Evolutionary conservation across 2,113 vertebrate species (phyloP).

Genomic region (Psephotus haematonotus): DNA sequence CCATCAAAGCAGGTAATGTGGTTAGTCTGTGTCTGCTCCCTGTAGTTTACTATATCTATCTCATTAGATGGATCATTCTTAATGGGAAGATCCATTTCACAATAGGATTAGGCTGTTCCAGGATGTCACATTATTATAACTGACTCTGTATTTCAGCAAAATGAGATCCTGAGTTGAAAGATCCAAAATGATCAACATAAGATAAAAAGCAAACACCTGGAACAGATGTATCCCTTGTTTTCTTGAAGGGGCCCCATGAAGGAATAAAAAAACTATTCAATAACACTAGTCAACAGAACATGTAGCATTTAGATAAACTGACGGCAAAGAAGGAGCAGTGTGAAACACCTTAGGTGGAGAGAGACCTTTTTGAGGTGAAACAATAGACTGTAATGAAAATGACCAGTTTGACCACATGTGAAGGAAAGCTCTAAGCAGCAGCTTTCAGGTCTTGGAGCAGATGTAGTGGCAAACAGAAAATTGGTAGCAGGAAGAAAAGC

Average conservation of each 20-base stretch:
- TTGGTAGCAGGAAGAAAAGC: background rate
- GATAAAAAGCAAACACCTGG: background rate
- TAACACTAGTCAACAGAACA: background rate
- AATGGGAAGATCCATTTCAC: slow-evolving; percentile 4
- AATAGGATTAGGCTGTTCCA: background rate
- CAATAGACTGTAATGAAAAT: background rate
- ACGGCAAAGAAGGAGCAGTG: background rate
- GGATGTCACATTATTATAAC: background rate
- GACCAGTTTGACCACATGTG: background rate
- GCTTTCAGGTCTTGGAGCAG: background rate
- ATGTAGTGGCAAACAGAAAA: background rate
- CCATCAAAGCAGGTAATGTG: background rate
- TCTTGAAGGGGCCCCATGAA: fast-evolving
- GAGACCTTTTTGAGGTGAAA: background rate
- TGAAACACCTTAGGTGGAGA: background rate
- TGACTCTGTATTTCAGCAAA: background rate
- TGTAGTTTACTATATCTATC: background rate
- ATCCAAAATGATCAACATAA: background rate
- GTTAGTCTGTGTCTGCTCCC: slow-evolving; percentile 5
- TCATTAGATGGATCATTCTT: background rate
- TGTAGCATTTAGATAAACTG: background rate
- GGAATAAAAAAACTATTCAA: background rate
- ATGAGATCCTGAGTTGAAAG: background rate
- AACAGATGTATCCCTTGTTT: background rate
- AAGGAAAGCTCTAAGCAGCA: background rate